phyloP scores from a whole-genome alignment of 2,888 invertebrate genomes.

The Catocala sponsa region DNA sequence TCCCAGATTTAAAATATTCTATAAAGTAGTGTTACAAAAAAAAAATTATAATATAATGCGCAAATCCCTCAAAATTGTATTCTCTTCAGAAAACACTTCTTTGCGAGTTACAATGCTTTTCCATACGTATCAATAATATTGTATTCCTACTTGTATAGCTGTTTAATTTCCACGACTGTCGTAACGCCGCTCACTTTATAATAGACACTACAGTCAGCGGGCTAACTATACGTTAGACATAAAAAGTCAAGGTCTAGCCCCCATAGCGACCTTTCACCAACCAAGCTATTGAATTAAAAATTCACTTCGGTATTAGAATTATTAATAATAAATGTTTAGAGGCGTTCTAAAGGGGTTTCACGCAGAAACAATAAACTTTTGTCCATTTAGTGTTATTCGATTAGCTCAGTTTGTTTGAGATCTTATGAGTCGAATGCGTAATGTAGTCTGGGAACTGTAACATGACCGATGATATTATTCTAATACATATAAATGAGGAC shows the following conservation, averaged over 20 bases:
- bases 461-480: not conserved
- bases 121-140: no score
- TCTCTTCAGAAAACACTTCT: no score
- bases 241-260: not conserved
- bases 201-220: not conserved
- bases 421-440: constrained; percentile 39
- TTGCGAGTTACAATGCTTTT: no score
- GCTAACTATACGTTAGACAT: not conserved
- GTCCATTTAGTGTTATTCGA: constrained; percentile 51
- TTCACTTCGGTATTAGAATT: constrained; percentile 52
- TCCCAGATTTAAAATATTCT: no score
- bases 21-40: no score
- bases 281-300: constrained; percentile 46
- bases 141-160: no score
- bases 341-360: constrained; percentile 48
- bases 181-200: no score
- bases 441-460: constrained; percentile 15
- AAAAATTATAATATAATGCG: no score
- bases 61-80: no score
- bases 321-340: constrained; percentile 48
- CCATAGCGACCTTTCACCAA: constrained; percentile 2
- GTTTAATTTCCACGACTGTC: no score
- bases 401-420: constrained; percentile 44
- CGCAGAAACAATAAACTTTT: constrained; percentile 45
- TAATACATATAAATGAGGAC: not conserved